A percentile compares a stretch with the other conserved stretches of the same genome.
These are phyloP conservation scores for Synergus japonicus DNA, from an alignment of 2,888 invertebrate species.

Conservation along the genomic window DNA sequence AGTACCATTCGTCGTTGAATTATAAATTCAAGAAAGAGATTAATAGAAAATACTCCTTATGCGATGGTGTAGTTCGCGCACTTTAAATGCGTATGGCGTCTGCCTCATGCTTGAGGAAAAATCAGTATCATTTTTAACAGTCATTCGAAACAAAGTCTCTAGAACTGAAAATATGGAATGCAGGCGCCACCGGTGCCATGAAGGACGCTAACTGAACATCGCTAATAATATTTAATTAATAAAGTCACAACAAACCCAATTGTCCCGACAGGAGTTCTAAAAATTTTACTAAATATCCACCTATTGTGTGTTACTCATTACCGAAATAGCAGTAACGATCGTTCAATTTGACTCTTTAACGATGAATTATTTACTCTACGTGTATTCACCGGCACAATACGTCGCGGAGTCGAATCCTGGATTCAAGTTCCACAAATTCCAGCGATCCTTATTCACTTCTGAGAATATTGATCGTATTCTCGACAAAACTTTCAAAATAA, in stretches of 20 bases:
- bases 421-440: conserved; percentile 64
- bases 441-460: conserved; percentile 44
- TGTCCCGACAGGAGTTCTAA: conserved; percentile 71
- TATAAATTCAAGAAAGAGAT: conserved; percentile 54
- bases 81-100: conserved; percentile 46
- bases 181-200: conserved; percentile 5
- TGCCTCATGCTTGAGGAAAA: background rate
- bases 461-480: background rate
- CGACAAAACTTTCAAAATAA: background rate
- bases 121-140: background rate
- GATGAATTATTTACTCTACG: conserved; percentile 64
- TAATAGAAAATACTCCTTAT: conserved; percentile 47
- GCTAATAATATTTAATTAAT: conserved; percentile 63
- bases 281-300: conserved; percentile 72
- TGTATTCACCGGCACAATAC: conserved; percentile 63
- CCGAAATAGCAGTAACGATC: conserved; percentile 66
- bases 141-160: background rate
- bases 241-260: conserved; percentile 72
- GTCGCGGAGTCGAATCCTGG: conserved; percentile 59
- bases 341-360: conserved; percentile 69
- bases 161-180: background rate
- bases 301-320: conserved; percentile 67
- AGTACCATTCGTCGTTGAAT: conserved; percentile 76
- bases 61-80: conserved; percentile 49
- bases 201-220: conserved; percentile 33